These are phyloP conservation scores for Labeo catla DNA, from an alignment of 2,113 vertebrate genomes.

Conservation along the genomic window DNA sequence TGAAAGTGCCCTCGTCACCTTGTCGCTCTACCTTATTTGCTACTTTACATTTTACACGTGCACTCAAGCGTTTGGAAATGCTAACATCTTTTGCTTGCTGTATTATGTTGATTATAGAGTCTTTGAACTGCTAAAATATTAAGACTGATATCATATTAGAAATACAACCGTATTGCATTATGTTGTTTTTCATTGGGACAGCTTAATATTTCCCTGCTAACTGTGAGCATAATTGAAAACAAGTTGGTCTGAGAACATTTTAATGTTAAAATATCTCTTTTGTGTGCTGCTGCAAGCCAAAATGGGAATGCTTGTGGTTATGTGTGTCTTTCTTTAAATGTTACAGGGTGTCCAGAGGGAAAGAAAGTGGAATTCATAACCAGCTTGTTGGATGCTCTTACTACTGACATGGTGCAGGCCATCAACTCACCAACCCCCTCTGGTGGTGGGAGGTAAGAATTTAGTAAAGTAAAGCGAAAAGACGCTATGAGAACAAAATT, in stretches of 20 bases:
- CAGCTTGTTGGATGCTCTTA: conserved; percentile 94
- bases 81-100: background rate
- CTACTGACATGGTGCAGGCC: conserved; percentile 98
- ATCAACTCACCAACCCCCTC: conserved; percentile 95
- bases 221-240: background rate
- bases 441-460: conserved; percentile 94
- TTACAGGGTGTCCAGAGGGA: conserved; percentile 92
- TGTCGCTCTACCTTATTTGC: conserved; percentile 58
- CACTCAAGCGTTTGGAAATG: background rate
- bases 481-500: no score
- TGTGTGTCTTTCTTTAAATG: conserved; percentile 36
- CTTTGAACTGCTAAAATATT: background rate
- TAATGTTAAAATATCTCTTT: conserved; percentile 31
- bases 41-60: conserved; percentile 53
- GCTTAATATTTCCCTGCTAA: background rate
- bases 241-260: background rate
- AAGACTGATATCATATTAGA: background rate
- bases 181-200: background rate
- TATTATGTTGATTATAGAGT: background rate
- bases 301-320: conserved; percentile 20
- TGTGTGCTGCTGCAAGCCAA: background rate
- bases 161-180: background rate
- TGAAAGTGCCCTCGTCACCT: conserved; percentile 62
- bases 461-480: no score
- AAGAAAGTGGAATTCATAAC: conserved; percentile 99